A percentile compares a stretch with the other conserved stretches of the same genome.
Evolutionary conservation across 2,888 invertebrate genomes (phyloP).

Genomic region (Hypolimnas misippus): DNA sequence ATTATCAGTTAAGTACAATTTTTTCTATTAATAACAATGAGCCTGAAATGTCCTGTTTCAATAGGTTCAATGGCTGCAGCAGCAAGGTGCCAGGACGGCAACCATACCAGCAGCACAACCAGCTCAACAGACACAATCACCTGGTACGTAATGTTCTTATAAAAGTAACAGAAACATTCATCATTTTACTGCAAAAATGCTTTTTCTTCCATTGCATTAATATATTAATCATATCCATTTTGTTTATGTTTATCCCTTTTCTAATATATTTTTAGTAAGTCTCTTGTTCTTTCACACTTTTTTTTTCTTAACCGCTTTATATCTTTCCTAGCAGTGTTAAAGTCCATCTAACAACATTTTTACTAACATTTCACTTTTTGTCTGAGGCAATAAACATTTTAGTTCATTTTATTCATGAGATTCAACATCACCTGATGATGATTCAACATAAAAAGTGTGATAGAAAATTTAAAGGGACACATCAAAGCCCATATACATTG

Average conservation of each 20-base stretch:
- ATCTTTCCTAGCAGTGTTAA: not conserved
- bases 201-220: no score
- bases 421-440: no score
- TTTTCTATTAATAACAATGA: no score
- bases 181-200: not conserved
- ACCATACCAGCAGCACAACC: slow-evolving; percentile 79
- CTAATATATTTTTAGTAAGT: not conserved
- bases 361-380: not conserved
- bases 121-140: slow-evolving; percentile 71
- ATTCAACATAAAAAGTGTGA: slow-evolving; percentile 13
- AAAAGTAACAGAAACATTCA: not conserved
- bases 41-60: no score
- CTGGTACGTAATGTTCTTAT: slow-evolving; percentile 56
- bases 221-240: no score
- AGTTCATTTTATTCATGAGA: not conserved
- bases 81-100: slow-evolving; percentile 85
- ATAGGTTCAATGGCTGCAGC: slow-evolving; percentile 87
- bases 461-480: slow-evolving; percentile 7
- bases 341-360: not conserved
- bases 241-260: no score
- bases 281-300: not conserved
- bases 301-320: slow-evolving; percentile 1
- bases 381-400: not conserved
- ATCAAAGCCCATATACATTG: slow-evolving; percentile 9
- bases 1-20: no score